Conservation (phyloP, 2,797 vertebrate species). For the Mergus octosetaceus region DNA sequence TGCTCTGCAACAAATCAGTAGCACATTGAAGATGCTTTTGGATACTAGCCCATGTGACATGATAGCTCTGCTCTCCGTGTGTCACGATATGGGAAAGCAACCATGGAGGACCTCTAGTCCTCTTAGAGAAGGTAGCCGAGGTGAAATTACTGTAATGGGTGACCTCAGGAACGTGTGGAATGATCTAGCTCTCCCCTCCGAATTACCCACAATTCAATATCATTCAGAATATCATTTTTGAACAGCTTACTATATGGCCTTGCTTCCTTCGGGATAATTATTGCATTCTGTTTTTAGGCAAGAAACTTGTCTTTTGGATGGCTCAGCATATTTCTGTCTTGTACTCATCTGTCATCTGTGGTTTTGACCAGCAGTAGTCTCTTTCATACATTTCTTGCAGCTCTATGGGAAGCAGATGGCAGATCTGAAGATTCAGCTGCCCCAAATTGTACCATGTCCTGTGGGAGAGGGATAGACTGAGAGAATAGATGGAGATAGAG, state of each 20-base stretch:
- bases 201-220: neutral
- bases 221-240: neutral
- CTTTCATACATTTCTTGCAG: neutral
- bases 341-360: neutral
- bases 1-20: neutral
- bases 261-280: neutral
- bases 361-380: neutral
- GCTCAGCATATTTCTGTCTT: conserved; percentile 19
- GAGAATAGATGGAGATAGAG: neutral
- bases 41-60: neutral
- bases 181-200: neutral
- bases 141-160: neutral
- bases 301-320: neutral
- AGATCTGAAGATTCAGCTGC: conserved; percentile 22
- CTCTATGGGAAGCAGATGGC: neutral
- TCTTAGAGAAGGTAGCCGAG: neutral
- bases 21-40: neutral
- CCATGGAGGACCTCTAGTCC: neutral
- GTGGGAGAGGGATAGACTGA: neutral
- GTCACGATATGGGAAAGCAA: accelerated
- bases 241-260: neutral
- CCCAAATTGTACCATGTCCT: neutral
- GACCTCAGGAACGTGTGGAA: neutral
- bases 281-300: neutral
- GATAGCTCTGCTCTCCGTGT: neutral